A percentile compares a stretch with the other conserved stretches of the same genome.
Conservation (phyloP, 2,888 invertebrate species). For the Autographa pulchrina region DNA sequence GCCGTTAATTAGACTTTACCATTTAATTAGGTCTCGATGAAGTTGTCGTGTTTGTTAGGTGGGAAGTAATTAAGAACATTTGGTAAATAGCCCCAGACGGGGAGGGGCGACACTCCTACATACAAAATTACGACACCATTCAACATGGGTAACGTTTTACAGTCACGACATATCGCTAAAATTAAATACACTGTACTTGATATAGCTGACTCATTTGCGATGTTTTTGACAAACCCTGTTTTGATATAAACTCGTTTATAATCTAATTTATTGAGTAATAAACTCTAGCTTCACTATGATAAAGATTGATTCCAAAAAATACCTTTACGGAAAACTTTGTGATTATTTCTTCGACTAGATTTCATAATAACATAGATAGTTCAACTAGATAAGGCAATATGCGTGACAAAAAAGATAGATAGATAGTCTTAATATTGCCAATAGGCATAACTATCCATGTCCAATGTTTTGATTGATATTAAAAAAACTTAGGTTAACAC, state of each 20-base stretch:
- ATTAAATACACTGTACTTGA: constrained; percentile 51
- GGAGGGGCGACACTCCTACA: constrained; percentile 80
- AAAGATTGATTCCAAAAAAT: constrained; percentile 13
- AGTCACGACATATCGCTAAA: constrained; percentile 69
- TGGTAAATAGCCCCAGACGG: constrained; percentile 72
- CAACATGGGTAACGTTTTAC: constrained; percentile 67
- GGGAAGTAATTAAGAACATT: constrained; percentile 80
- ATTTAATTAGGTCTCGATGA: constrained; percentile 65
- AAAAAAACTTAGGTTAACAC: too few relatives aligned
- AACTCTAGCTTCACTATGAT: constrained; percentile 19
- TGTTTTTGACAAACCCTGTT: constrained; percentile 24
- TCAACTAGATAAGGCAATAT: constrained; percentile 7
- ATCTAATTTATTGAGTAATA: constrained; percentile 36
- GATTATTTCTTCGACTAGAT: constrained; percentile 24
- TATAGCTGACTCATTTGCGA: constrained; percentile 49
- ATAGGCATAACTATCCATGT: neutral
- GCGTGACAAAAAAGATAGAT: constrained; percentile 10
- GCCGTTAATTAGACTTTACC: constrained; percentile 48
- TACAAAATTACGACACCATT: constrained; percentile 70
- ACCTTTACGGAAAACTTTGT: constrained; percentile 8
- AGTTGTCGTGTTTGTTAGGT: constrained; percentile 73
- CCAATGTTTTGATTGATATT: constrained; percentile 3
- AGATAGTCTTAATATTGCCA: neutral
- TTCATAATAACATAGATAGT: constrained; percentile 30
- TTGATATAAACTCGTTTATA: constrained; percentile 18